These are phyloP conservation scores for Brachyrhaphis roseni DNA, from an alignment of 2,797 vertebrate species.

Conservation along the genomic window DNA sequence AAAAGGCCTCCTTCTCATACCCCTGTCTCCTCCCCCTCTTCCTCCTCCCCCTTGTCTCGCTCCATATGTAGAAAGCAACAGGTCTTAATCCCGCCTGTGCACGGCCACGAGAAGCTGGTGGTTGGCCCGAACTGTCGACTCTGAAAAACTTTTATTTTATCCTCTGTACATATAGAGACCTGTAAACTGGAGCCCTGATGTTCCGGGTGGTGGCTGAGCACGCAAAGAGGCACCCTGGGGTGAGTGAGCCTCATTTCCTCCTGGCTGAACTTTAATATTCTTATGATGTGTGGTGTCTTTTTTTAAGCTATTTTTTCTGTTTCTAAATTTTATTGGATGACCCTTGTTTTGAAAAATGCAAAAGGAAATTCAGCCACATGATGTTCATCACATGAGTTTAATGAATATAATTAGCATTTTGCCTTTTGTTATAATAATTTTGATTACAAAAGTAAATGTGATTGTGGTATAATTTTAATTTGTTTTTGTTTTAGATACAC, in stretches of 20 bases:
- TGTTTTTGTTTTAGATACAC: neutral
- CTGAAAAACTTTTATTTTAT: conserved; percentile 14
- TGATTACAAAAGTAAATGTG: neutral
- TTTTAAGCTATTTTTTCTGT: neutral
- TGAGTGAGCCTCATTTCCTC: conserved; percentile 56
- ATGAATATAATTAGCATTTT: neutral
- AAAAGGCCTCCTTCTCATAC: conserved; percentile 54
- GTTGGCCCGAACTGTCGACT: conserved; percentile 20
- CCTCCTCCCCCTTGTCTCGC: conserved; percentile 17
- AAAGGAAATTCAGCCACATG: neutral
- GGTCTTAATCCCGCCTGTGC: conserved; percentile 53
- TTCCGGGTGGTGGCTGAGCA: conserved; percentile 63
- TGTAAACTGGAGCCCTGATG: conserved; percentile 45
- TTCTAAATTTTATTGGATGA: conserved; percentile 1
- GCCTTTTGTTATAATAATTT: neutral
- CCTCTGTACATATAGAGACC: neutral
- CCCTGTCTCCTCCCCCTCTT: conserved; percentile 8
- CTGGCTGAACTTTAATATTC: neutral
- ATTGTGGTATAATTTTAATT: neutral
- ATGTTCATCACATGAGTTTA: neutral
- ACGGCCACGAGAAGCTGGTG: conserved; percentile 21
- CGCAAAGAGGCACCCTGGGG: conserved; percentile 70
- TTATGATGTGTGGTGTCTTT: neutral
- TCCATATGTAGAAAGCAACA: conserved; percentile 58
- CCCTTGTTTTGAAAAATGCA: neutral